Evolutionary conservation across 2,797 vertebrate genomes (phyloP).

Genomic region (Micrastur ruficollis): DNA sequence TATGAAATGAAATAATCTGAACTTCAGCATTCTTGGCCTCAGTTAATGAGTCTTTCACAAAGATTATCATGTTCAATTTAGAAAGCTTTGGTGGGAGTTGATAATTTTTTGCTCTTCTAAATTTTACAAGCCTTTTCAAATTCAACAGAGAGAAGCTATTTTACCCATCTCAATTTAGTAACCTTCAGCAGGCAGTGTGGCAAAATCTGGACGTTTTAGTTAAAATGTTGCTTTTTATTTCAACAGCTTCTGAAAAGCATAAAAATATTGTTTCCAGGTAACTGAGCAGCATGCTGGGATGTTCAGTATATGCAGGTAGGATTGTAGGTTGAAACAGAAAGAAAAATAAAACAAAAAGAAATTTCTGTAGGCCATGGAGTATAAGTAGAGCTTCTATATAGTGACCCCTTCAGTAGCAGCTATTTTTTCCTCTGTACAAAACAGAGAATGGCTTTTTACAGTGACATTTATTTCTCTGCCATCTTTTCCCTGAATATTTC

Average conservation of each 20-base stretch:
- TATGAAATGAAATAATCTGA: not conserved
- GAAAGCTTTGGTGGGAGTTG: not conserved
- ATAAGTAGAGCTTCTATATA: not conserved
- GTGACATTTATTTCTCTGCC: not conserved
- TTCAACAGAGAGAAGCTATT: not conserved
- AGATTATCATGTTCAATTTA: not conserved
- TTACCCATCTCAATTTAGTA: not conserved
- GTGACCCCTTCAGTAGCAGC: not conserved
- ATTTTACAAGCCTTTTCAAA: not conserved
- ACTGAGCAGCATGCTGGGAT: not conserved
- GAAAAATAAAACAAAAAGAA: not conserved
- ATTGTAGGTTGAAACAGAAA: not conserved
- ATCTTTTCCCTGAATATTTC: not conserved
- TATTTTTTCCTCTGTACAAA: not conserved
- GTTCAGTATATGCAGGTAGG: not conserved
- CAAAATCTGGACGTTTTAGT: not conserved
- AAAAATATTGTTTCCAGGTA: not conserved
- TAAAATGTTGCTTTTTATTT: not conserved
- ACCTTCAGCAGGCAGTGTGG: not conserved
- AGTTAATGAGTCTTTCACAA: not conserved
- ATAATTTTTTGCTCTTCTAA: not conserved
- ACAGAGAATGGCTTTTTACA: not conserved
- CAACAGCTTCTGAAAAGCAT: not conserved
- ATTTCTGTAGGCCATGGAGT: not conserved
- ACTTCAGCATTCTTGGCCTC: not conserved